Conservation (phyloP, 2,113 vertebrate genomes). For the Ochotona princeps region DNA sequence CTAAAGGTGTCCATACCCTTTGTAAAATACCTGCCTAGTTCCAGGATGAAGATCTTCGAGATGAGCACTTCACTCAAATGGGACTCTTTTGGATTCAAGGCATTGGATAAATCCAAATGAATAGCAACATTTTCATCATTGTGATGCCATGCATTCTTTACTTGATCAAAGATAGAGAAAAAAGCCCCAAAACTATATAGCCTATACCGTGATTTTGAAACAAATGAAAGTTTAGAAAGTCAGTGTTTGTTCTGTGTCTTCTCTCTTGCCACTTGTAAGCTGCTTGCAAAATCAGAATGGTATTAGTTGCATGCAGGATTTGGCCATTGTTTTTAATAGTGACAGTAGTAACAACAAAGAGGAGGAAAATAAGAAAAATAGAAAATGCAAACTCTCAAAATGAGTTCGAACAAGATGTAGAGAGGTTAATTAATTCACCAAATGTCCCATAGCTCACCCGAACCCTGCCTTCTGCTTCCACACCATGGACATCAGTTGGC, state of each 20-base stretch:
- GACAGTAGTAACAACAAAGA: background rate
- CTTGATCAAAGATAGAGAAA: background rate
- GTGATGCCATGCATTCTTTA: constrained; percentile 33
- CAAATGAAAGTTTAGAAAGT: background rate
- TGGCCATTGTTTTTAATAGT: background rate
- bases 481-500: background rate
- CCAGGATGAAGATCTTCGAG: background rate
- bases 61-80: background rate
- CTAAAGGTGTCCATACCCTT: background rate
- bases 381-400: background rate
- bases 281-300: background rate
- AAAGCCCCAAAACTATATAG: background rate
- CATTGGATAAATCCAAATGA: constrained; percentile 7
- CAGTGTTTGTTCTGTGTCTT: background rate
- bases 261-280: background rate
- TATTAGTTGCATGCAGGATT: background rate
- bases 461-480: background rate
- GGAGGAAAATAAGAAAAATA: background rate
- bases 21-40: background rate
- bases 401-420: background rate
- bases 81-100: background rate
- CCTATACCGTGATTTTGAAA: constrained; percentile 45
- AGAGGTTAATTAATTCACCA: constrained; percentile 2
- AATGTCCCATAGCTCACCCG: background rate
- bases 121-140: background rate